Conservation (phyloP, 64 coral and sea anemone genomes). For the Porites australiensis region DNA sequence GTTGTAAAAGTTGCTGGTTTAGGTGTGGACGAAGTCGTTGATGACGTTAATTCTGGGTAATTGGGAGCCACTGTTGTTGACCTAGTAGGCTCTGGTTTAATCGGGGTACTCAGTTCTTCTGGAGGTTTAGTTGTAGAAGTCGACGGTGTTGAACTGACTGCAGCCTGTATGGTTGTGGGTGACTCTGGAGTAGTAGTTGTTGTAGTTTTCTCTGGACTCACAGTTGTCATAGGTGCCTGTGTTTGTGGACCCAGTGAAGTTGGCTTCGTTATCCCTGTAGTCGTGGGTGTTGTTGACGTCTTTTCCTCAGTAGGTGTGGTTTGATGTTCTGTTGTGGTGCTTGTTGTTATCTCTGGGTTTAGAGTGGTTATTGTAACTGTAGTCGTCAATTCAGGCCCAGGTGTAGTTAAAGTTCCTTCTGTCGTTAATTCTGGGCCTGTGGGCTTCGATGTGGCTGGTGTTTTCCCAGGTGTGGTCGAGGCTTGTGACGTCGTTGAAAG, state of each 20-base stretch:
- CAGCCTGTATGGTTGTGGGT: neutral
- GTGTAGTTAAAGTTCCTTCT: no score
- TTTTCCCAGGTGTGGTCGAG: no score
- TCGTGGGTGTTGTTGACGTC: neutral
- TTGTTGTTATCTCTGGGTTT: neutral
- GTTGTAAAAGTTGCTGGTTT: neutral
- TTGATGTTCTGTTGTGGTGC: no score
- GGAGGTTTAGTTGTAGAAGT: neutral
- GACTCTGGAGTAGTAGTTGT: neutral
- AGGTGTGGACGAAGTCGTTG: neutral
- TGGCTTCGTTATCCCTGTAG: neutral
- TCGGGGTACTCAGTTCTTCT: neutral
- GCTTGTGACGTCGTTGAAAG: no score
- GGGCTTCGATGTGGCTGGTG: no score
- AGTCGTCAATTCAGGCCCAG: no score
- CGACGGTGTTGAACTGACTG: neutral
- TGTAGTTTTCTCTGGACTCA: conserved; percentile 5
- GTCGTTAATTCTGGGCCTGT: no score
- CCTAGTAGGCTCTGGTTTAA: neutral
- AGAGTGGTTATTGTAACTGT: no score
- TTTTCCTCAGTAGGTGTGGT: neutral
- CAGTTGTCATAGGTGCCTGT: neutral
- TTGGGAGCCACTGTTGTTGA: neutral
- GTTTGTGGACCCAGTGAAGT: neutral
- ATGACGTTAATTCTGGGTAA: neutral